Base-by-base conservation (phyloP, 2,888 invertebrate genomes). In the Alsophila aescularia region DNA sequence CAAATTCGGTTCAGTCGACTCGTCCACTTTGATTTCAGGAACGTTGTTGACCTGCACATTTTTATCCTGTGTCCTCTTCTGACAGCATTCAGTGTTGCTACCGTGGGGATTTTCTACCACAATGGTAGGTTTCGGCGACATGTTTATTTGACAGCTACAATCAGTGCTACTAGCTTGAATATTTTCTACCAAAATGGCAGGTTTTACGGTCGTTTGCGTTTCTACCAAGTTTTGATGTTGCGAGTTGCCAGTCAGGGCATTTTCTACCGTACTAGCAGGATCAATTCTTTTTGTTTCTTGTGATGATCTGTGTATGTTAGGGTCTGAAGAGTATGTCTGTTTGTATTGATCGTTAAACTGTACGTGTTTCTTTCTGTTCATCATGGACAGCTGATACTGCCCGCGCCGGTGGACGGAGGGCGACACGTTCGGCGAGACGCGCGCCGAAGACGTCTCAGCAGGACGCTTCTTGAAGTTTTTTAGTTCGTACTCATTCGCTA, bases 401-500 rank as follows among this genome's bases (percentile, higher is more conserved):
- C 86, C 87, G 52, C 77, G 74, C 0, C 90, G 69, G 31, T 63
- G 73, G 0, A 77, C 65, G 0, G 83, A 75, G 0, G 90, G 87
- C 0, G 89, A 88, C 31, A 75, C 60, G 13, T 76, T 81, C 0
- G 88, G 87, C 0, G 89, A 83, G 0, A 81, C 73, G 40, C 74
- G 79, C 0, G 87, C 85, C 2, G 88, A 89, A 4, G 71, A 50
- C 0, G 81, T 72, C 37, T 83, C 75, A 0, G 65, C 71, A 0
- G 75, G 74, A 1, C 71, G 75, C 55, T 74, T 81, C 1, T 70
- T 60, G 0, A 81, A 64, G 9, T 76, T 80, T 61, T 89, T 90
- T 6, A 91, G 70, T 67, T 90, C 87, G 51, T 90, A 91, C 67
- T 90, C 90, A 5, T 77, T 78, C 39, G 90, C 90, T 60, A 91